These are phyloP conservation scores for Plebejus anna DNA, from an alignment of 2,888 invertebrate genomes.

Conservation along the genomic window DNA sequence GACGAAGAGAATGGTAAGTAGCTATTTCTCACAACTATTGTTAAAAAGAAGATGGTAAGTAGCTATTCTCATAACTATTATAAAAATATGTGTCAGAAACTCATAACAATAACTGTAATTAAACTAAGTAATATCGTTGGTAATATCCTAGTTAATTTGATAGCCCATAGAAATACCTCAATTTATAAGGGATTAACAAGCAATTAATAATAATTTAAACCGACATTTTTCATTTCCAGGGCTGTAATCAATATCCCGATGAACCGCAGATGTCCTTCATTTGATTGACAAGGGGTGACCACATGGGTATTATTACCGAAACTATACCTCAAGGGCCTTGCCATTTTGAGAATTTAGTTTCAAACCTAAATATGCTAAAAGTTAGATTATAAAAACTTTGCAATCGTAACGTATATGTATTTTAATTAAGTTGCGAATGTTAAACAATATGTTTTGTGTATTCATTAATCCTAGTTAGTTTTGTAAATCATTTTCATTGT, in stretches of 20 bases:
- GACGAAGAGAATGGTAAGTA: no score
- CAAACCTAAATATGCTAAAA: slow-evolving; percentile 22
- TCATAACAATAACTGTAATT: no score
- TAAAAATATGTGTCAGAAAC: no score
- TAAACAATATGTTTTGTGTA: not conserved
- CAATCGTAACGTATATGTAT: not conserved
- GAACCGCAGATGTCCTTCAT: slow-evolving; percentile 29
- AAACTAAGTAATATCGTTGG: no score
- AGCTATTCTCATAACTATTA: no score
- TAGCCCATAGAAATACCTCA: not conserved
- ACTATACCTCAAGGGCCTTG: slow-evolving; percentile 28
- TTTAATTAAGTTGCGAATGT: not conserved
- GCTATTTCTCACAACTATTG: no score
- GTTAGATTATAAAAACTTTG: slow-evolving; percentile 25
- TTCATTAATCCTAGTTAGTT: not conserved
- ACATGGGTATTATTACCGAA: slow-evolving; percentile 31
- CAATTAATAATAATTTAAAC: not conserved
- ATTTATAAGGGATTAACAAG: not conserved
- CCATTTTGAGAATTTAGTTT: slow-evolving; percentile 29
- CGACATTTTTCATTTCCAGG: slow-evolving; percentile 25
- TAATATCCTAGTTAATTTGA: not conserved
- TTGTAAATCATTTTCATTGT: slow-evolving; percentile 8
- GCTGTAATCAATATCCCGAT: slow-evolving; percentile 29
- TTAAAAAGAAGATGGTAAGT: no score
- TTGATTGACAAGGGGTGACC: slow-evolving; percentile 31